Evolutionary conservation across 2,113 vertebrate genomes (phyloP).

Genomic region (Cavia porcellus): DNA sequence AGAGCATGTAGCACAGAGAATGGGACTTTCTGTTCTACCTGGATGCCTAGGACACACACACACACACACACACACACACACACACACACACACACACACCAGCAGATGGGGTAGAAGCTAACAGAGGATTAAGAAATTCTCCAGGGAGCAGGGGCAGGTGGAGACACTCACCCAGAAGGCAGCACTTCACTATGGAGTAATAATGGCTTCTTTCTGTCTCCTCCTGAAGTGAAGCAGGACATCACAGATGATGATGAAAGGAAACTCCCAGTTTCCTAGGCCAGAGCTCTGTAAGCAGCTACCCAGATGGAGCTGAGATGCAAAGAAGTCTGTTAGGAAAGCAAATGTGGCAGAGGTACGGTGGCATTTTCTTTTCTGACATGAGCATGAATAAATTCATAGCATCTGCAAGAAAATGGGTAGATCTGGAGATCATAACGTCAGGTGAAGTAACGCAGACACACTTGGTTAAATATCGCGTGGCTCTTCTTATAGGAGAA

Average conservation of each 20-base stretch:
- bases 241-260: not conserved
- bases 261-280: accelerated
- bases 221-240: too few relatives aligned
- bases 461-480: not conserved
- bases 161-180: not conserved
- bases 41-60: not conserved
- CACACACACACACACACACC: not conserved
- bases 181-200: not conserved
- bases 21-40: not conserved
- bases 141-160: not conserved
- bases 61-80: not conserved
- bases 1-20: not conserved
- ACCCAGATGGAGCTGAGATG: not conserved
- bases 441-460: not conserved
- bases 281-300: not conserved
- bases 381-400: not conserved
- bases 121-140: too few relatives aligned
- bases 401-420: not conserved
- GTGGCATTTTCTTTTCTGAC: not conserved
- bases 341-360: not conserved
- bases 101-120: not conserved
- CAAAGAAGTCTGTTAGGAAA: not conserved
- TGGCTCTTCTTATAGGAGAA: not conserved
- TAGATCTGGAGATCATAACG: not conserved
- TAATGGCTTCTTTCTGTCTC: not conserved